A percentile compares a stretch with the other conserved stretches of the same genome.
phyloP scores from a whole-genome alignment of 2,113 vertebrate species.

The Ciconia stormi region DNA sequence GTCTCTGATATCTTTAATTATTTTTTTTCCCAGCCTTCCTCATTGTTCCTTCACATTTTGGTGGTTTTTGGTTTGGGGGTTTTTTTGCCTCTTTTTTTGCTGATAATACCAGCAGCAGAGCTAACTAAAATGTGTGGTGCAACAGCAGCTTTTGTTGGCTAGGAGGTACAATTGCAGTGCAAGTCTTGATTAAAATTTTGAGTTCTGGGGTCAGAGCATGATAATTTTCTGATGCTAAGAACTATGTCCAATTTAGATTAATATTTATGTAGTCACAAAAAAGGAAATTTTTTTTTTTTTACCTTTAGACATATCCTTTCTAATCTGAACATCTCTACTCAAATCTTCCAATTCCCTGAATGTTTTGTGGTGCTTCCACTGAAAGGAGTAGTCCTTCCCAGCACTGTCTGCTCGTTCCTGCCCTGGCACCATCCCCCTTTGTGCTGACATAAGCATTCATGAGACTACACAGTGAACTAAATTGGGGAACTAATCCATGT shows the following conservation, averaged over 20 bases:
- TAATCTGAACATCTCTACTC: background rate
- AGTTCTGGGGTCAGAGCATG: background rate
- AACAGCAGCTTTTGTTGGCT: background rate
- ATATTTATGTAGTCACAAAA: background rate
- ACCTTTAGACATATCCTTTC: background rate
- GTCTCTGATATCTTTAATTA: background rate
- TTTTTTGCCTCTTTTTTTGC: background rate
- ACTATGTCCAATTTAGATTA: background rate
- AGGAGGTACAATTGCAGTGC: background rate
- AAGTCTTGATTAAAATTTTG: background rate
- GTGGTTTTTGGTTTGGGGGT: background rate
- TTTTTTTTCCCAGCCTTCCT: background rate
- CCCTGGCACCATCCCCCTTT: background rate
- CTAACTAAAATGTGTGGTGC: background rate
- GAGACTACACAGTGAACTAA: background rate
- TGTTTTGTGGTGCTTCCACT: background rate
- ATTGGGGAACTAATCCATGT: slow-evolving; percentile 32
- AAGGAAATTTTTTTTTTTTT: background rate
- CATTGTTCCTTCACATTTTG: background rate
- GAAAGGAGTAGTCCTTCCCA: background rate
- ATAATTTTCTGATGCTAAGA: background rate
- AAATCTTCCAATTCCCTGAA: background rate
- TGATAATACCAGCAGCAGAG: background rate
- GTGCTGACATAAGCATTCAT: slow-evolving; percentile 24
- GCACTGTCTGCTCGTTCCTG: background rate